These are phyloP conservation scores for Agrochola lychnidis DNA, from an alignment of 2,888 invertebrate genomes.

Conservation along the genomic window DNA sequence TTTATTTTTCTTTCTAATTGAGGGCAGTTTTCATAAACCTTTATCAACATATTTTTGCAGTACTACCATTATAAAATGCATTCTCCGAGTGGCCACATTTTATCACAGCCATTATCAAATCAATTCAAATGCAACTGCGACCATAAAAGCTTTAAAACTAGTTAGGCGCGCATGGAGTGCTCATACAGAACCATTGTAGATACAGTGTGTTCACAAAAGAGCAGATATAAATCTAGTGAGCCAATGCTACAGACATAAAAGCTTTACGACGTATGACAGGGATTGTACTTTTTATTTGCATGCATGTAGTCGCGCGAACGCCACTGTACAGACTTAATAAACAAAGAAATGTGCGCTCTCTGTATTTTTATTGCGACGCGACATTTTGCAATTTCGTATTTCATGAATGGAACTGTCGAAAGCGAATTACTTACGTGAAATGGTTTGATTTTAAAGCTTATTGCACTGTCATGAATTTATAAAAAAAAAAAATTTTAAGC, in stretches of 20 bases:
- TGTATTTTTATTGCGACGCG: conserved; percentile 50
- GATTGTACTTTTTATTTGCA: conserved; percentile 52
- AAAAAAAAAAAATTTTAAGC: no score
- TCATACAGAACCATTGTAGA: conserved; percentile 18
- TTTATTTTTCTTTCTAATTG: no score
- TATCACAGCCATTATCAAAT: conserved; percentile 5
- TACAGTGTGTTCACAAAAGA: conserved; percentile 15
- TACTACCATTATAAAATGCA: conserved; percentile 6
- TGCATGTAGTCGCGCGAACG: conserved; percentile 36
- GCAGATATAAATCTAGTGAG: conserved; percentile 48
- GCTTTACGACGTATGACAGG: conserved; percentile 48
- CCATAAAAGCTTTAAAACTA: conserved; percentile 38
- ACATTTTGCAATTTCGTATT: conserved; percentile 36
- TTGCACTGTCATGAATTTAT: not conserved
- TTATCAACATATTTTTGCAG: not conserved
- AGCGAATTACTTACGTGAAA: conserved; percentile 37
- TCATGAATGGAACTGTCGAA: conserved; percentile 16
- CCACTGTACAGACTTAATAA: conserved; percentile 38
- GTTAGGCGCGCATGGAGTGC: conserved; percentile 19
- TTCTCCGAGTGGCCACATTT: conserved; percentile 5
- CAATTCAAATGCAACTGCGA: conserved; percentile 23
- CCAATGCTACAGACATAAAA: conserved; percentile 49
- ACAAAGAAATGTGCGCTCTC: conserved; percentile 49
- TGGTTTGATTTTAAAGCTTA: conserved; percentile 28
- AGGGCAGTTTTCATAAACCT: not conserved